phyloP scores from a whole-genome alignment of 1,140 invertebrate species.

The Hesperophylax magnus region DNA sequence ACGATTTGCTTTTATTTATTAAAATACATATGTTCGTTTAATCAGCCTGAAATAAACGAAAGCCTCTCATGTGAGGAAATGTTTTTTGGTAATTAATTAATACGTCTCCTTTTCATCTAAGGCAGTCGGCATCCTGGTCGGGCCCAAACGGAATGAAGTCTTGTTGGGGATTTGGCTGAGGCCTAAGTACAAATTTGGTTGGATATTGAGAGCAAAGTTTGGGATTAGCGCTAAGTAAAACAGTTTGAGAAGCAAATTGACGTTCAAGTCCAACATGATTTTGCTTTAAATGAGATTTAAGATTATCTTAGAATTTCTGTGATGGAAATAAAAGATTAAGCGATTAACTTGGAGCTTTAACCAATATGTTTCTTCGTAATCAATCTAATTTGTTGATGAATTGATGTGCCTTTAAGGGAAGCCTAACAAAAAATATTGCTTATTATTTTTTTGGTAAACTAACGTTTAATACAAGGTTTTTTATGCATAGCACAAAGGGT shows the following conservation, averaged over 20 bases:
- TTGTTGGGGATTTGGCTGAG: slow-evolving; percentile 25
- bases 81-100: slow-evolving; percentile 12
- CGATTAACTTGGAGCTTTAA: slow-evolving; percentile 11
- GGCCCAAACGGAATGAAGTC: slow-evolving; percentile 2
- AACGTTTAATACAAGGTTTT: no score
- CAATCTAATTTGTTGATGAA: no score
- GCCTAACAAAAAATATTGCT: no score
- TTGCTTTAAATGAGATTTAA: slow-evolving; percentile 31
- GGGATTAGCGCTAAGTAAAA: slow-evolving; percentile 41
- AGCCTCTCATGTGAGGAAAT: no score
- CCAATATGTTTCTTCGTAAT: no score
- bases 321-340: slow-evolving; percentile 33
- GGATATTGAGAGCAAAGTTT: slow-evolving; percentile 49
- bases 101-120: slow-evolving; percentile 18
- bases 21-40: no score
- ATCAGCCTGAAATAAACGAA: no score
- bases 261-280: slow-evolving; percentile 26
- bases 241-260: slow-evolving; percentile 39
- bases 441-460: no score
- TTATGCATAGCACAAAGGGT: no score
- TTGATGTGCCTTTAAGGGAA: no score
- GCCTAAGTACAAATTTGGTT: slow-evolving; percentile 41
- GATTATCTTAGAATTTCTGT: not conserved
- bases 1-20: no score
- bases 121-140: not conserved